Percentiles rank a stretch among this genome's conserved stretches.
Evolutionary conservation across 2,113 vertebrate species (phyloP).

Genomic region (Sinocyclocheilus anshuiensis): DNA sequence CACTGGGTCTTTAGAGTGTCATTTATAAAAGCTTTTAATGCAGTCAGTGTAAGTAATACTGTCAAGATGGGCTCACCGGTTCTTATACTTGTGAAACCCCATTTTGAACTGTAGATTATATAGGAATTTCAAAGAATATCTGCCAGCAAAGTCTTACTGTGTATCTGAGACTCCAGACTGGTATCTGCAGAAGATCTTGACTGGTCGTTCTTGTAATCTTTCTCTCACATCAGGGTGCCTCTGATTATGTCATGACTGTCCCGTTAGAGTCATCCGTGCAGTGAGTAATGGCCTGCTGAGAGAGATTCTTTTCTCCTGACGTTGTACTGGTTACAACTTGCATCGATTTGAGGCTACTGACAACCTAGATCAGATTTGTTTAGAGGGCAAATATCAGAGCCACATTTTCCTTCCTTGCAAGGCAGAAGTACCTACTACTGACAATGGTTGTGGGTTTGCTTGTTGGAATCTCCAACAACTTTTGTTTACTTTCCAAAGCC

Average conservation of each 20-base stretch:
- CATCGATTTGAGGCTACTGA: not conserved
- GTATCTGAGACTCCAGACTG: not conserved
- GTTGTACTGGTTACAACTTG: conserved; percentile 5
- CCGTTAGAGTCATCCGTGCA: not conserved
- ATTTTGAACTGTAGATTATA: not conserved
- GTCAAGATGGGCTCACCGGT: not conserved
- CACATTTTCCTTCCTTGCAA: not conserved
- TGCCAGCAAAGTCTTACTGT: not conserved
- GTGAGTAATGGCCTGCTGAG: conserved; percentile 2
- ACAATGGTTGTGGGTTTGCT: not conserved
- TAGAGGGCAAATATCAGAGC: not conserved
- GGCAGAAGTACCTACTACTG: not conserved
- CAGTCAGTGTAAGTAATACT: not conserved
- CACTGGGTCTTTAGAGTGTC: not conserved
- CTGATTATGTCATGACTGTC: conserved; percentile 8
- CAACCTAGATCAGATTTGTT: not conserved
- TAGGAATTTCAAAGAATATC: not conserved
- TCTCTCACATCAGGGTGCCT: conserved; percentile 16
- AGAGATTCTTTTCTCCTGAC: conserved; percentile 1
- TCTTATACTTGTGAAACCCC: not conserved
- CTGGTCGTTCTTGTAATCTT: not conserved
- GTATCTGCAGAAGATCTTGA: conserved; percentile 8
- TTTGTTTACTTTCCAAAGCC: conserved; percentile 1
- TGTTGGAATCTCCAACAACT: not conserved
- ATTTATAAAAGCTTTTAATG: not conserved